Evolutionary conservation across 2,797 vertebrate genomes (phyloP), one percentile per base, ranked within the genome.

Genomic region (Sebastes diaconus): DNA sequence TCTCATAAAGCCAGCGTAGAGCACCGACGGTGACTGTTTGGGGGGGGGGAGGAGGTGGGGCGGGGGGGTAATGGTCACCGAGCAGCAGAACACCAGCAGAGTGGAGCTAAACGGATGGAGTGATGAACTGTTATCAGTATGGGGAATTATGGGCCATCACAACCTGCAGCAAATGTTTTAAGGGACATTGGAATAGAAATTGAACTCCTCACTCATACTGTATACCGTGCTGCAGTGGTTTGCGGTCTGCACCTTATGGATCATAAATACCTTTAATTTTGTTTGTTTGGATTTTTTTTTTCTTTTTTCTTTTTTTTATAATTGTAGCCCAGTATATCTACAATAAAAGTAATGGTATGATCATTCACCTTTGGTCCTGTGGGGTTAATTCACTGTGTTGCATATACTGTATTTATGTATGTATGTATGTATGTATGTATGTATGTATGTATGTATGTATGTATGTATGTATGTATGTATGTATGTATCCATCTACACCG

Each of bases 271-370:
- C 95, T 97, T 97, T 95, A 93, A 67, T 69, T 76, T 73, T 68
- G 39, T 88, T 91, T 55, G 55, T 52, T 76, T 70, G 27, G 5
- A 20, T 79, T 65, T 54, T 14, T 73, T 67, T 10, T 96, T 95
- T 92, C 94, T 96, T 75, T 58, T 70, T 42, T 61, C 71, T 66
- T 87, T 90, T 96, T 95, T 92, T 95, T 96, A 96, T 95, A 96
- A 97, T 96, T 97, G 97, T 99, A 99, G 97, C 96, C 93, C 91
- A 96, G 95, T 97, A 96, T 97, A 97, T 97, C 96, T 96, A 95
- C 96, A 99, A 99, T 99, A 99, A 99, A 92, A 99, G 94, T 97
- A 96, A 97, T 96, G 96, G 94, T 97, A 97, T 98, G 97, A 93
- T 96, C 92, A 90, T 94, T 92, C 80, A 93, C 2, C 14, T 52